phyloP scores from a whole-genome alignment of 1,140 invertebrate genomes.

The Pantala flavescens region DNA sequence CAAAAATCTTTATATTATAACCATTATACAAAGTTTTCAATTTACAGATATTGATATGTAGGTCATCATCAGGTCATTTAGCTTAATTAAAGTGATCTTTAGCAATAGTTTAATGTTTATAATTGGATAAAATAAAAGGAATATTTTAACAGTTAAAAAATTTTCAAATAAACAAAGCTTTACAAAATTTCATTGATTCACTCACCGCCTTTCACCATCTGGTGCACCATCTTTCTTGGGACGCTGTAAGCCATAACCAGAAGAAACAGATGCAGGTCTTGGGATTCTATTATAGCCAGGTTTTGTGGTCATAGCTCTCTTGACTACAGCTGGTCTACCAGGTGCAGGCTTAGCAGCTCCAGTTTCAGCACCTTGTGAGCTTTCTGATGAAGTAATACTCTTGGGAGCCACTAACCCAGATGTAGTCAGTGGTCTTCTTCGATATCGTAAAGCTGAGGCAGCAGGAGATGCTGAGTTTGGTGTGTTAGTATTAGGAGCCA shows the following conservation, averaged over 20 bases:
- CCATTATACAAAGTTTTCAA: too few relatives aligned
- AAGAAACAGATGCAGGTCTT: background rate
- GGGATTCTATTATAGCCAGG: background rate
- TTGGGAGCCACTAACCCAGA: slow-evolving; percentile 11
- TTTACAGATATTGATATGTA: too few relatives aligned
- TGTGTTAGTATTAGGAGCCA: too few relatives aligned
- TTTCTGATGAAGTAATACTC: slow-evolving; percentile 2
- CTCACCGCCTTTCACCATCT: slow-evolving; percentile 6
- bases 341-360: background rate
- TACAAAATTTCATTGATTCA: background rate
- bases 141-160: too few relatives aligned
- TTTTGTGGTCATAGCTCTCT: background rate
- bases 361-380: background rate
- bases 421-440: background rate
- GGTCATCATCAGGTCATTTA: too few relatives aligned
- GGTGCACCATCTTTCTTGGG: background rate
- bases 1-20: too few relatives aligned
- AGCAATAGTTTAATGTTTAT: too few relatives aligned
- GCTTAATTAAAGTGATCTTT: too few relatives aligned
- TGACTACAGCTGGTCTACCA: background rate
- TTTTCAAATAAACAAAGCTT: too few relatives aligned
- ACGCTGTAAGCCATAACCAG: background rate
- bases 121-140: too few relatives aligned
- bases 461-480: too few relatives aligned
- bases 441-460: background rate